Evolutionary conservation across 23 tunicate species (phyloP).

Genomic region (Ascidia mentula): DNA sequence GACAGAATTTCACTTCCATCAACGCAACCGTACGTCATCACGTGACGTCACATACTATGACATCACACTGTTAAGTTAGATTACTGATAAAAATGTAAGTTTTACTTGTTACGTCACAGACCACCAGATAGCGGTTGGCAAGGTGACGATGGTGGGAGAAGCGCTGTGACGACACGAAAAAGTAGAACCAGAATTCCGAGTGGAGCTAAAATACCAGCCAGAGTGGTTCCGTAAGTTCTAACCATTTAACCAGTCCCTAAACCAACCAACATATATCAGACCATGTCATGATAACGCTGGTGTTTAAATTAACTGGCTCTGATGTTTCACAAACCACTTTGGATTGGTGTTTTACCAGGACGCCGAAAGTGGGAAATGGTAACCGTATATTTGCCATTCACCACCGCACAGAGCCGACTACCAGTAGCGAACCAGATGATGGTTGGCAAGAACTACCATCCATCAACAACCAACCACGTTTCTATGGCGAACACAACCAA

Average conservation of each 20-base stretch:
- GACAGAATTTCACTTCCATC: not conserved
- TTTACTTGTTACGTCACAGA: not conserved
- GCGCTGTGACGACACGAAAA: not conserved
- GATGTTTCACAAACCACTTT: no score
- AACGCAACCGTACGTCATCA: not conserved
- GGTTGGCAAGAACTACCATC: constrained; percentile 7
- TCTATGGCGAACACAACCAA: constrained; percentile 5
- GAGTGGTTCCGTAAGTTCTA: not conserved
- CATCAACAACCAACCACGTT: constrained; percentile 12
- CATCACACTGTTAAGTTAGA: not conserved
- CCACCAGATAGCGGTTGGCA: constrained; percentile 4
- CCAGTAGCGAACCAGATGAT: not conserved
- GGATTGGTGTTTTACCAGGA: no score
- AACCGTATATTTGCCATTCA: not conserved
- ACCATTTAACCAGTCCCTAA: not conserved
- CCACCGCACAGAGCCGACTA: not conserved
- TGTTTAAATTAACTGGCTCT: no score
- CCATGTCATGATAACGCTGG: not conserved
- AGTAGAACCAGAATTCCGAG: not conserved
- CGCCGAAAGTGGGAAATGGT: not conserved
- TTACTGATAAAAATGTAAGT: no score
- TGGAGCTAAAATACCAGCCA: not conserved
- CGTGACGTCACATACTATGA: not conserved
- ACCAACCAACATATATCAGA: not conserved
- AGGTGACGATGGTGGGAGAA: not conserved